Base-by-base conservation (phyloP, 1,140 invertebrate genomes). In the Dreissena polymorpha region DNA sequence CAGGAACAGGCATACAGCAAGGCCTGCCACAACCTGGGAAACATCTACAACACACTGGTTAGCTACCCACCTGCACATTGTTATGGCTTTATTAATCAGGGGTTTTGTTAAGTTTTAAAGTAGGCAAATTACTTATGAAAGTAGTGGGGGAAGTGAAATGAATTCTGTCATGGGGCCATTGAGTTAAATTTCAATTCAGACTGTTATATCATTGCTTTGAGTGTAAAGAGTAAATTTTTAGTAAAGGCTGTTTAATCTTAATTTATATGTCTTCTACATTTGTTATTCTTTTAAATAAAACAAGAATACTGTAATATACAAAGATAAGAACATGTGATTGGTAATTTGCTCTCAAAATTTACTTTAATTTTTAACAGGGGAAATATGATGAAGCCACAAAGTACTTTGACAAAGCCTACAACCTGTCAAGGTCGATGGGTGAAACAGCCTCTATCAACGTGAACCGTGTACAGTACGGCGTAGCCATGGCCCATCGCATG, bases 381-480 rank as follows among this genome's bases (percentile, higher is more conserved):
- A 85, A 88, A 25, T 93, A 93, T 88, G 87, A 91, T 57, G 89
- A 92, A 84, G 92, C 92, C 0, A 88, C 89, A 23, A 90, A 91
- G 70, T 92, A 92, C 84, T 93, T 93, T 88, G 91, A 87, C 83
- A 91, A 92, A 72, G 90, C 91, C 1, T 93, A 92, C 86, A 92
- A 92, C 85, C 89, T 93, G 29, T 89, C 91, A 6, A 85, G 92
- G 39, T 88, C 91, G 25, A 75, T 91, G 78, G 88, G 86, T 21
- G 90, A 92, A 49, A 71, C 72, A 27, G 82, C 86, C 18, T 85
- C 91, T 8, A 90, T 92, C 29, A 88, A 88, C 72, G 86, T 87
- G 5, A 91, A 92, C 71, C 81, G 92, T 23, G 91, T 92, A 29
- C 90, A 92, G 76, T 92, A 87, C 67, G 92, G 92, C 72, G 90